Evolutionary conservation across 2,113 vertebrate species (phyloP).

Genomic region (Cyphomyrus plagiostoma): DNA sequence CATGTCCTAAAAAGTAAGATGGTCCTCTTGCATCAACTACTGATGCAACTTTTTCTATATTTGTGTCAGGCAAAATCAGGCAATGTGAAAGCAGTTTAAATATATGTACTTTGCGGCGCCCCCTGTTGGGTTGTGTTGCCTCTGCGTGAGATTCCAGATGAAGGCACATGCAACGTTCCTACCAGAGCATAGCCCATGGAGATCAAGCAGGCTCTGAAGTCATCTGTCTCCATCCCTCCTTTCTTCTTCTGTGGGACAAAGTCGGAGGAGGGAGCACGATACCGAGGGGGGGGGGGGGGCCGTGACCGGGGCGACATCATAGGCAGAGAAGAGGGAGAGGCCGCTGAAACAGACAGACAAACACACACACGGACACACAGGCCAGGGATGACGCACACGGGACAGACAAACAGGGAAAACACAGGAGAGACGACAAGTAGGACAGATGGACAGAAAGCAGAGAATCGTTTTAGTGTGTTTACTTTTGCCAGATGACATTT

Average conservation of each 20-base stretch:
- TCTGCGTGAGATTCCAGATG: not conserved
- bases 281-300: not conserved
- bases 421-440: constrained; percentile 18
- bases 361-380: not conserved
- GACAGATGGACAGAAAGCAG: constrained; percentile 22
- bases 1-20: not conserved
- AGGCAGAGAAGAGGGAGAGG: not conserved
- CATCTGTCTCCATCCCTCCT: constrained; percentile 76
- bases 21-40: not conserved
- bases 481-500: not conserved
- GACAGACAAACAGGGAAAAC: not conserved
- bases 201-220: constrained; percentile 84
- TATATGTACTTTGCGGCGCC: not conserved
- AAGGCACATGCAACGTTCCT: constrained; percentile 36
- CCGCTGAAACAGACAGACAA: not conserved
- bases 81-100: not conserved
- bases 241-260: constrained; percentile 73
- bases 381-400: not conserved
- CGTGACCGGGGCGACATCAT: not conserved
- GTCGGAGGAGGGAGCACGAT: constrained; percentile 10
- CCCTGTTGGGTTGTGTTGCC: not conserved
- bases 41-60: not conserved
- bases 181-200: constrained; percentile 89
- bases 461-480: constrained; percentile 15
- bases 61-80: not conserved